Base-by-base conservation (phyloP, 2,113 vertebrate genomes). In the Scartelaos histophorus region DNA sequence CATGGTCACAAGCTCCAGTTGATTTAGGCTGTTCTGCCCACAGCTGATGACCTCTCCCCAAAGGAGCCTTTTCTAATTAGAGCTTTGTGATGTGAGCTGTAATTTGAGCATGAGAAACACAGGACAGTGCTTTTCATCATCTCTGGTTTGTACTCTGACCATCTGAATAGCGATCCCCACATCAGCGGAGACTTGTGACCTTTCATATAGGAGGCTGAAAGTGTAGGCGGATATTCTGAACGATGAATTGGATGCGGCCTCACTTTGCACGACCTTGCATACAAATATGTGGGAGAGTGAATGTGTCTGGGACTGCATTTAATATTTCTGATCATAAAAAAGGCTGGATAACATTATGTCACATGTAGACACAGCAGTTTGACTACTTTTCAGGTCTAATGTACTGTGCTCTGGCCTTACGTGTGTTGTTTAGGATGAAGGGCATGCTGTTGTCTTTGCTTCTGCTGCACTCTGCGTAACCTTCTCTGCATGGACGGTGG, bases 401-500 rank as follows among this genome's bases (percentile, higher is more conserved):
- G 6, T 29, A 2, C 57, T 34, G 7, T 16, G 38, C 3, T 0
- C 56, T 3, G 19, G n/a, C 13, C 0, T n/a, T n/a, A 61, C 45
- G 5, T 13, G 25, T 62, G 51, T 12, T 62, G 13, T 66, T 56
- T 24, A 53, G 45, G 21, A 38, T 24, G 22, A n/a, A 51, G 24
- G 15, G 19, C 71, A 21, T 65, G 38, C 43, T n/a, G 17, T 56
- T 21, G 67, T 58, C n/a, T 67, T 62, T 46, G 16, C 53, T 34
- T 73, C 73, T 74, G 51, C 21, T 85, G 88, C 65, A 85, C 88
- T 77, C 72, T 81, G 64, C 60, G n/a, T 88, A 84, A 91, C 91
- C 91, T 86, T 82, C 21, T 76, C 73, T 71, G 73, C 74, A 72
- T 65, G 49, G 80, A 61, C 83, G 74, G 85, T 73, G 81, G 76